A percentile compares a stretch with the other conserved stretches of the same genome.
Evolutionary conservation across 2,113 vertebrate species (phyloP).

Genomic region (Callocephalon fimbriatum): DNA sequence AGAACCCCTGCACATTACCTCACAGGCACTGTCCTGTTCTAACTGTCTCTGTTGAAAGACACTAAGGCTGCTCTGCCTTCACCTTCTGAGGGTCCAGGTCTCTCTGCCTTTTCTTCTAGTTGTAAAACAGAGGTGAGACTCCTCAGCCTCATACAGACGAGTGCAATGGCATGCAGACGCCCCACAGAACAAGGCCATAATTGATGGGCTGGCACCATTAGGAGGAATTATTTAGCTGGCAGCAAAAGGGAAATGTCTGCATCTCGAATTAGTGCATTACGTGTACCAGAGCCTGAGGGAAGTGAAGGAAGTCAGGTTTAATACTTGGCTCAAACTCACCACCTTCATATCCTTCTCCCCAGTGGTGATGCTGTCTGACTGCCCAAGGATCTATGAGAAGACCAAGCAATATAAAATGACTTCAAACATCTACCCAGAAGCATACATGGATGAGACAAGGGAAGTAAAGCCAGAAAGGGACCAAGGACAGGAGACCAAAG

Average conservation of each 20-base stretch:
- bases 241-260: background rate
- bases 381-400: background rate
- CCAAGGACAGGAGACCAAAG: background rate
- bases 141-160: background rate
- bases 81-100: background rate
- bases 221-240: slow-evolving; percentile 4
- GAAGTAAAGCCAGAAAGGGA: background rate
- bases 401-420: background rate
- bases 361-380: background rate
- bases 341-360: background rate
- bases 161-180: background rate
- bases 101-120: background rate
- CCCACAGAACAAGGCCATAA: background rate
- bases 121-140: background rate
- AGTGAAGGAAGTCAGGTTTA: background rate
- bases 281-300: background rate
- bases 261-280: background rate
- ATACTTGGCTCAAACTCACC: background rate
- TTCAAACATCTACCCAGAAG: background rate
- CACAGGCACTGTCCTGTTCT: background rate
- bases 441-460: background rate
- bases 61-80: background rate
- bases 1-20: background rate
- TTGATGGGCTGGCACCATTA: background rate
- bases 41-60: background rate